Conservation (phyloP, 2,888 invertebrate genomes). For the Ephialtes manifestator region DNA sequence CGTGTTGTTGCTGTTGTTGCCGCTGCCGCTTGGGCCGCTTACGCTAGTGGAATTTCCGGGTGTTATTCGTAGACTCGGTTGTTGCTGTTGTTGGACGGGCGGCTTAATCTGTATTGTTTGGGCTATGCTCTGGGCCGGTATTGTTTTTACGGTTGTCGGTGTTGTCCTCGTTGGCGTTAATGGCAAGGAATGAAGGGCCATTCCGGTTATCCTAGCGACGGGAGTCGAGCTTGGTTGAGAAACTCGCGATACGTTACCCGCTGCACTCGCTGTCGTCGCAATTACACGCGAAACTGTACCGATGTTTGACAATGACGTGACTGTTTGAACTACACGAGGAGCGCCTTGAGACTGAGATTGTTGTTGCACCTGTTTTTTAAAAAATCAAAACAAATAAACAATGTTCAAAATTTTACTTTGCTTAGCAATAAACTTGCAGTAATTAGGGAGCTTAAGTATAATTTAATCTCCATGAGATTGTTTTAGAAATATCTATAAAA, state of each 20-base stretch:
- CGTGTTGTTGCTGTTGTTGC: conserved; percentile 58
- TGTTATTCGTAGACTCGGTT: conserved; percentile 68
- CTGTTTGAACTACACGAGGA: conserved; percentile 82
- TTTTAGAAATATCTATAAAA: too few relatives aligned
- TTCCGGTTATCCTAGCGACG: conserved; percentile 82
- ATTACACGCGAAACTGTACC: conserved; percentile 82
- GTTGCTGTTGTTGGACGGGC: conserved; percentile 67
- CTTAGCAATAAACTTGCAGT: too few relatives aligned
- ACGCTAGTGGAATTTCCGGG: conserved; percentile 63
- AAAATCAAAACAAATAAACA: neutral
- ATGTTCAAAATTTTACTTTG: too few relatives aligned
- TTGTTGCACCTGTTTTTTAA: conserved; percentile 73
- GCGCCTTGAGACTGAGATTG: conserved; percentile 75
- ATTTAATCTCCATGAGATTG: neutral
- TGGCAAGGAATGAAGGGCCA: conserved; percentile 83
- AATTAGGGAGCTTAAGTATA: too few relatives aligned
- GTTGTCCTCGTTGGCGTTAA: conserved; percentile 79
- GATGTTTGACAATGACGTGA: conserved; percentile 81
- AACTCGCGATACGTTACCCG: conserved; percentile 77
- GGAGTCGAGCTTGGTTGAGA: conserved; percentile 80
- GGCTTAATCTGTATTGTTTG: conserved; percentile 83
- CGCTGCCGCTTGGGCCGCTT: conserved; percentile 38
- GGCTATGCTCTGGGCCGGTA: conserved; percentile 77
- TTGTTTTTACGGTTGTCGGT: conserved; percentile 80
- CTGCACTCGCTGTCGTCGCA: conserved; percentile 81